Base-by-base conservation (phyloP, 2,113 vertebrate species). In the Ramphastos sulfuratus region DNA sequence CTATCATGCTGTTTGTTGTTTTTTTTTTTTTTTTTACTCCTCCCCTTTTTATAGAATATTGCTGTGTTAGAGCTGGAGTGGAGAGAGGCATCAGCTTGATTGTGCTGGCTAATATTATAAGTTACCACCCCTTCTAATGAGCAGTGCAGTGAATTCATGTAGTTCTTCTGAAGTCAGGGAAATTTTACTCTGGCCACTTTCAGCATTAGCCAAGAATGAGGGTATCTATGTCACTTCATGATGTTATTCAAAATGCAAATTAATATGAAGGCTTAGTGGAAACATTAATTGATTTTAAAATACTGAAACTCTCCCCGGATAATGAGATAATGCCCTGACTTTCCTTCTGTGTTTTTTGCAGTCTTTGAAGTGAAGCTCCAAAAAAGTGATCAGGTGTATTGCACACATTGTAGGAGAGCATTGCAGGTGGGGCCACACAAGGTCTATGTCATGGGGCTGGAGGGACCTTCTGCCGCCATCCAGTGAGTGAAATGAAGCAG, bases 261-360 rank as follows among this genome's bases (percentile, higher is more conserved):
- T 69, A 77, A 65, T 71, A 18, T 24, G 18, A 87, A 61, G 39
- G 16, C n/a, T 92, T 35, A 37, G 35, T 78, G n/a, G 82, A 86
- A 91, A 65, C 31, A 55, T 88, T 69, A 86, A 85, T 78, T 75
- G 50, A 54, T 88, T 73, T 81, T 94, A 75, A 87, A 94, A 88
- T 75, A 86, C 15, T 90, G 58, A 83, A 94, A 46, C 27, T 80
- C 61, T 64, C 82, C 35, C n/a, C 1, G 1, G 28, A 42, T 55
- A 75, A 76, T 56, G 82, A 88, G 79, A 78, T 77, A 28, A 25
- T 54, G 52, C 64, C n/a, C 80, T 2, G 3, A 24, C 48, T 89
- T 93, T 55, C 50, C 12, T 14, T 80, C 65, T 88, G 69, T 83
- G 65, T 69, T 71, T 85, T 87, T 87, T 85, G 42, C 48, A 46